Percentiles rank a stretch among this genome's conserved stretches.
Evolutionary conservation across 2,797 vertebrate species (phyloP).

Genomic region (Parauchenoglanis punctatus): DNA sequence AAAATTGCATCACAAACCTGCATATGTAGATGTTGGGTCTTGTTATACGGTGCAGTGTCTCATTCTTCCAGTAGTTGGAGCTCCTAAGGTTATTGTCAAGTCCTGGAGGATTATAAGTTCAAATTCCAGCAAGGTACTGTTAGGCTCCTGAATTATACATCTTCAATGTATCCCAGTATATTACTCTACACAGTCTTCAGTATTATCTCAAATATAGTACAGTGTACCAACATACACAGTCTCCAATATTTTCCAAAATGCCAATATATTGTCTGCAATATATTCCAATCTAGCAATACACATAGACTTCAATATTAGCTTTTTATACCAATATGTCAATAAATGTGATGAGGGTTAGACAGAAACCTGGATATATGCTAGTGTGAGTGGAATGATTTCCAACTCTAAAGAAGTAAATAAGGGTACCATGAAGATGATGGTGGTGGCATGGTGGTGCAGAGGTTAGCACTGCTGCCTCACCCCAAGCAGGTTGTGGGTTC

Average conservation of each 20-base stretch:
- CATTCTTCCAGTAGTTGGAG: neutral
- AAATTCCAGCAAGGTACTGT: neutral
- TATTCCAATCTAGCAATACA: neutral
- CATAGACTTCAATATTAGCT: neutral
- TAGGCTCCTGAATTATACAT: neutral
- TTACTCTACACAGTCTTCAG: neutral
- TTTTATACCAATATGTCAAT: neutral
- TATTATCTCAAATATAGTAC: neutral
- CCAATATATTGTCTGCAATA: neutral
- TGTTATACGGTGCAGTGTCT: neutral
- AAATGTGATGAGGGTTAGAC: neutral
- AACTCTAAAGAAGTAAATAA: neutral
- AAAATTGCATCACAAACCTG: slow-evolving; percentile 4
- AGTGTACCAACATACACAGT: neutral
- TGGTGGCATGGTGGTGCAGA: too few relatives aligned
- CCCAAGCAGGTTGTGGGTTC: too few relatives aligned
- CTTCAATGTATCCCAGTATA: neutral
- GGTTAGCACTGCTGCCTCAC: too few relatives aligned
- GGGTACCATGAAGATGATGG: neutral
- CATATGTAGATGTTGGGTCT: neutral
- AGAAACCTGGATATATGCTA: neutral
- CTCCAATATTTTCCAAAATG: neutral
- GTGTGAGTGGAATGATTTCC: neutral
- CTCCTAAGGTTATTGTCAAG: neutral
- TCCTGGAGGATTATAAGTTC: neutral